Base-by-base conservation (phyloP, 1,140 invertebrate species). In the Drosophila suzukii region DNA sequence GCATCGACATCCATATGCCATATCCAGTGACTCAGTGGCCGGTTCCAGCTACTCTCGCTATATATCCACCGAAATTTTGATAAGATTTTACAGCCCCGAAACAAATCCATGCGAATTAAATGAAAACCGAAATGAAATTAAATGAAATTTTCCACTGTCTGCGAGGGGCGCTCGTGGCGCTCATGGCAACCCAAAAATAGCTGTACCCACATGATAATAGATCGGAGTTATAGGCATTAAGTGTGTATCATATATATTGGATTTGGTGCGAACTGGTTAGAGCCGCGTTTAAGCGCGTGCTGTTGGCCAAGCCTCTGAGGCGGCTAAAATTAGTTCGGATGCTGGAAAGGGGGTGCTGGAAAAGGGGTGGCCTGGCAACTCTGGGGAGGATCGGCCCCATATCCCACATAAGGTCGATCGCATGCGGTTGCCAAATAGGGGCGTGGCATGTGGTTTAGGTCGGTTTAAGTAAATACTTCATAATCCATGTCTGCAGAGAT, bases 351-450 rank as follows among this genome's bases (percentile, higher is more conserved):
- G n/a, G n/a, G 30, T n/a, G 24, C 24, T 17, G 43, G 39, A n/a
- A 15, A 30, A 8, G 4, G 3, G 32, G 12, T 20, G 30, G 11
- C 20, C 20, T 8, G 60, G 36, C 24, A 24, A 24, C 8, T 49
- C n/a, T 39, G 38, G 46, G 38, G 41, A 11, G 38, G 30, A 36
- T 49, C 34, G 44, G 3, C 46, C 27, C n/a, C 4, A 15, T 49
- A 39, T 58, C 30, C 61, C 41, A 32, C 30, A n/a, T 59, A 44
- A 51, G 30, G 58, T 49, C 47, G 27, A 13, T 72, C 47, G 27
- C 66, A 60, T 72, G 70, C 49, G 66, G 70, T 73, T 72, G 49
- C 49, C 55, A 73, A 60, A 47, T 53, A 47, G 55, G 70, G 70
- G 70, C 70, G 70, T 73, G 70, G 66, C 66, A 59, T 60, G 47